Evolutionary conservation across 2,888 invertebrate species (phyloP).

Genomic region (Acleris sparsana): DNA sequence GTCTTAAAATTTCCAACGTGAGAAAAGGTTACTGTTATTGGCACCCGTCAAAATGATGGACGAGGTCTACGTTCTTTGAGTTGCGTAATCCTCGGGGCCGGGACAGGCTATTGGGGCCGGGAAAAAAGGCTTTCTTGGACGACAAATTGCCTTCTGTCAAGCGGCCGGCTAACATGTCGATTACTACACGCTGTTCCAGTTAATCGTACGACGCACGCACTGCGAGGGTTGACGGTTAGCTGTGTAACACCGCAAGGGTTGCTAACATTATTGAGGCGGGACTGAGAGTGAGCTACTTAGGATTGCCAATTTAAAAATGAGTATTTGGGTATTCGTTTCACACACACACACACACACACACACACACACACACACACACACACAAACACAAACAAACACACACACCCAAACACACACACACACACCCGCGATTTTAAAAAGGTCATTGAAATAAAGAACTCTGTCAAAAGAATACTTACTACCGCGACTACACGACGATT

Average conservation of each 20-base stretch:
- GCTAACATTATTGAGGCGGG: no score
- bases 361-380: no score
- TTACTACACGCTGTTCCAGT: constrained; percentile 31
- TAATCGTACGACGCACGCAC: constrained; percentile 27
- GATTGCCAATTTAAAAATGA: no score
- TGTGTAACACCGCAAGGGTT: neutral
- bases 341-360: no score
- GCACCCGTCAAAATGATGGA: constrained; percentile 70
- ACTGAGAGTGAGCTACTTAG: no score
- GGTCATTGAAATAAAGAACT: no score
- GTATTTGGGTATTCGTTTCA: no score
- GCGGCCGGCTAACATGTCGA: constrained; percentile 34
- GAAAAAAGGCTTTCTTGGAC: constrained; percentile 49
- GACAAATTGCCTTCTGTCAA: constrained; percentile 53
- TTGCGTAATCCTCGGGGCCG: constrained; percentile 29
- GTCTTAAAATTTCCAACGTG: constrained; percentile 52
- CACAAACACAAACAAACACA: no score
- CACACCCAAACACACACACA: no score
- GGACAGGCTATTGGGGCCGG: constrained; percentile 46
- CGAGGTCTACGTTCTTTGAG: constrained; percentile 47
- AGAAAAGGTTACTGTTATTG: constrained; percentile 69
- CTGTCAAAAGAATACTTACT: no score
- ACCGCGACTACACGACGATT: no score
- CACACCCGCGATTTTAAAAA: no score
- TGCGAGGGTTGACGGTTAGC: neutral